Conservation (phyloP, 2,888 invertebrate species). For the Limnephilus lunatus region DNA sequence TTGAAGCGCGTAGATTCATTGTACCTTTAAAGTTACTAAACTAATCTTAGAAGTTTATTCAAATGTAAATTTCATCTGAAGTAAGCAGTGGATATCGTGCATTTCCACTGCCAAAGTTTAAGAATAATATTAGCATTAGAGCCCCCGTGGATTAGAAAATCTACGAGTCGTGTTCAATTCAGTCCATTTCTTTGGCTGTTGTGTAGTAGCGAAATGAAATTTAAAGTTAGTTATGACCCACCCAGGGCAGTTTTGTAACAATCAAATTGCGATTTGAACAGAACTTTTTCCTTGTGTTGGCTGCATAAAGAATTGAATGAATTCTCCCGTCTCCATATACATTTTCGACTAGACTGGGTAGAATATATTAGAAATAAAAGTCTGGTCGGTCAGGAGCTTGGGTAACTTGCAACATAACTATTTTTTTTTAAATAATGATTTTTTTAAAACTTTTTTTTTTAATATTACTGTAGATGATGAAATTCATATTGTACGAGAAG, state of each 20-base stretch:
- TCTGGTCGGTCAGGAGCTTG: background rate
- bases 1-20: background rate
- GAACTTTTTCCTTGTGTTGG: constrained; percentile 7
- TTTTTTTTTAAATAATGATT: background rate
- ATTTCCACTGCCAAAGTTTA: constrained; percentile 20
- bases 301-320: background rate
- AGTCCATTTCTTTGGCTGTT: constrained; percentile 23
- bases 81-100: background rate
- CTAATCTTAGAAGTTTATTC: background rate
- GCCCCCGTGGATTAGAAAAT: constrained; percentile 25
- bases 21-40: background rate
- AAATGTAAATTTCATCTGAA: constrained; percentile 14
- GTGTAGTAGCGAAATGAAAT: constrained; percentile 7
- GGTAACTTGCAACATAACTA: background rate
- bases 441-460: too few relatives aligned
- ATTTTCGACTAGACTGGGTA: background rate
- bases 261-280: constrained; percentile 18
- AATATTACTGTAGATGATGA: too few relatives aligned
- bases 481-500: too few relatives aligned
- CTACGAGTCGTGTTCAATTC: constrained; percentile 24
- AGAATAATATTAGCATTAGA: constrained; percentile 39
- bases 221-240: background rate
- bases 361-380: background rate
- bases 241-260: background rate
- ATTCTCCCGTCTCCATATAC: background rate